Evolutionary conservation across 2,113 vertebrate species (phyloP), one percentile per base, ranked within the genome.

Genomic region (Synchiropus splendidus): DNA sequence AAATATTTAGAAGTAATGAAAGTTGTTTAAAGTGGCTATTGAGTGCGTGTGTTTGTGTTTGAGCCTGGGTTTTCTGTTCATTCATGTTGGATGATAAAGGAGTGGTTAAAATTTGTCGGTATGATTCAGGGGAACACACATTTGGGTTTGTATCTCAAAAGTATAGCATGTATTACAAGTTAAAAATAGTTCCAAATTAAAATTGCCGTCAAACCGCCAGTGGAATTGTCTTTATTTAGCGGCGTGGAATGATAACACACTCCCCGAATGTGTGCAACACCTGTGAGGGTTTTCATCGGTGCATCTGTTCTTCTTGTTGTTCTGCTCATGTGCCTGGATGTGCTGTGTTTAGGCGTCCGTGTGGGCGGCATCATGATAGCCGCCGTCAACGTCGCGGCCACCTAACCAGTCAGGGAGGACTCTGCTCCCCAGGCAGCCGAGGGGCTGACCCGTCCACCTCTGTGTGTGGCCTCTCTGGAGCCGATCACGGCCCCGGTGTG

Each of bases 391-490:
- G 58, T 58, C 54, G 67, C 63, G 45, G 21, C 67, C 71, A 72
- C 75, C 78, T 64, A 68, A 48, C 46, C 30, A 55, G 64, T 70
- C 74, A 61, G 59, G 75, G 74, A 77, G 73, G 70, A 79, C 77
- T 60, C 56, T 67, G 69, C 60, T 80, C 71, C 75, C 71, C 65
- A 56, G 80, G 80, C 80, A 61, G 60, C 59, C 56, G 54, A 68
- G 74, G 59, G 59, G 50, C 51, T 61, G 67, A 76, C 82, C 72
- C 51, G 58, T 45, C 62, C 59, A 48, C 70, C 74, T 57, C 54
- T 42, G 56, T 64, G 67, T 49, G 64, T 49, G 62, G 58, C 72
- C 66, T 58, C 64, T 75, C 53, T 16, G 16, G 48, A 57, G 58
- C 57, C 37, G 39, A 52, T 58, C 75, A 56, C 37, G 66, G 72